Conservation (phyloP, 2,797 vertebrate species). For the Thunnus albacares region DNA sequence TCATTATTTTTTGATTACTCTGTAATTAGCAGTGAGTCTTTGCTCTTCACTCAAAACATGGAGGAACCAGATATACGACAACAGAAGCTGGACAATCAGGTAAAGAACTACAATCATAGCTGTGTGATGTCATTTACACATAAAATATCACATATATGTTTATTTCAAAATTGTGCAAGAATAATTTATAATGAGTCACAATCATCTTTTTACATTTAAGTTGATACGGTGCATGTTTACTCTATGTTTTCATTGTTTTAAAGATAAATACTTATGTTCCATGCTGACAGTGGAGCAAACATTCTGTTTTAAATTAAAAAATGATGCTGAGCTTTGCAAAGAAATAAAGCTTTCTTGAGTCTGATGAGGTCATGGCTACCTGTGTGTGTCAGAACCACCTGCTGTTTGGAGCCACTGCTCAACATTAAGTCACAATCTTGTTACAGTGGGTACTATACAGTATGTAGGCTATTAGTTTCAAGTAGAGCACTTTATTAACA, state of each 20-base stretch:
- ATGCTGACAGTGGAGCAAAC: background rate
- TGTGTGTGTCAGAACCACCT: slow-evolving; percentile 59
- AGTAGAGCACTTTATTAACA: background rate
- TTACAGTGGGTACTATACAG: slow-evolving; percentile 1
- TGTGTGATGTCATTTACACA: background rate
- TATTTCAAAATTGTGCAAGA: background rate
- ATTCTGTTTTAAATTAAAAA: background rate
- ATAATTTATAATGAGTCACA: background rate
- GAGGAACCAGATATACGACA: slow-evolving; percentile 83
- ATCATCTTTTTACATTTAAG: background rate
- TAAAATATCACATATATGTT: background rate
- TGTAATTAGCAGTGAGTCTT: slow-evolving; percentile 23
- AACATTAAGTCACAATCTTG: slow-evolving; percentile 14
- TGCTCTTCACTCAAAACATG: slow-evolving; percentile 69
- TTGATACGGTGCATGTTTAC: background rate
- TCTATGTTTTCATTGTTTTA: background rate
- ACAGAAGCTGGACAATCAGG: slow-evolving; percentile 88
- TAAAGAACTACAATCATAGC: slow-evolving; percentile 52
- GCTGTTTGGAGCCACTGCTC: slow-evolving; percentile 41
- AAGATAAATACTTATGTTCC: background rate
- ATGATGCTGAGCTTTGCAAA: slow-evolving; percentile 25
- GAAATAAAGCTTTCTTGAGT: slow-evolving; percentile 24
- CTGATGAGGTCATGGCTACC: slow-evolving; percentile 32
- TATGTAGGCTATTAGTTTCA: slow-evolving; percentile 2
- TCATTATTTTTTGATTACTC: background rate